Base-by-base conservation (phyloP, 2,888 invertebrate genomes). In the Cantharis lateralis region DNA sequence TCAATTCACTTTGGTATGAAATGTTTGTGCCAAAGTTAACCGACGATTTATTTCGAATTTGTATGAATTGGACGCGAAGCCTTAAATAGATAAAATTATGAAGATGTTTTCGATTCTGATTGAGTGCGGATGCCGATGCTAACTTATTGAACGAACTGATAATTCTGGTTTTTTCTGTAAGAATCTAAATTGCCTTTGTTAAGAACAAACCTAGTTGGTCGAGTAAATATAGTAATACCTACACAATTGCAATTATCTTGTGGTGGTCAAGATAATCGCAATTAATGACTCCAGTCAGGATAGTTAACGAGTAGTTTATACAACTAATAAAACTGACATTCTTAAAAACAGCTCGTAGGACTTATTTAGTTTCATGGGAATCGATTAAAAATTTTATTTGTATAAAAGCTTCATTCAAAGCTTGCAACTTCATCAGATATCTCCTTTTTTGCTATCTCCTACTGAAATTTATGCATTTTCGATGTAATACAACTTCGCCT, bases 191-290 rank as follows among this genome's bases (percentile, higher is more conserved):
- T 48, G 48, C 48, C 48, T 48, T 48, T 48, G 48, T 48, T 48
- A 63, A 63, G 63, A 63, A 63, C 11, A 63, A 63, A 66, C 18
- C 24, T 20, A 66, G 24, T 11, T 20, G 48, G 13, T 48, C 7
- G 48, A 48, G 48, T 48, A 48, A 48, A 48, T 48, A 18, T 20
- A 66, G 64, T 10, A 66, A 66, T 66, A 66, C 24, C 20, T 66
- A 66, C 64, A 66, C 64, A 66, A 66, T 66, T 20, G 24, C 64
- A 66, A 66, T 66, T 66, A 66, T 66, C 64, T 66, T n/a, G 64
- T 66, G 64, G 64, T 66, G 64, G 64, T 66, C 64, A 66, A 66
- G 64, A 66, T 66, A 66, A 66, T 66, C 64, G 24, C 64, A 66
- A 66, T 66, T 66, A 66, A 66, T 66, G 64, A 66, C 64, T 66